Evolutionary conservation across 2,113 vertebrate species (phyloP), one percentile per base, ranked within the genome.

Genomic region (Tetrao urogallus): DNA sequence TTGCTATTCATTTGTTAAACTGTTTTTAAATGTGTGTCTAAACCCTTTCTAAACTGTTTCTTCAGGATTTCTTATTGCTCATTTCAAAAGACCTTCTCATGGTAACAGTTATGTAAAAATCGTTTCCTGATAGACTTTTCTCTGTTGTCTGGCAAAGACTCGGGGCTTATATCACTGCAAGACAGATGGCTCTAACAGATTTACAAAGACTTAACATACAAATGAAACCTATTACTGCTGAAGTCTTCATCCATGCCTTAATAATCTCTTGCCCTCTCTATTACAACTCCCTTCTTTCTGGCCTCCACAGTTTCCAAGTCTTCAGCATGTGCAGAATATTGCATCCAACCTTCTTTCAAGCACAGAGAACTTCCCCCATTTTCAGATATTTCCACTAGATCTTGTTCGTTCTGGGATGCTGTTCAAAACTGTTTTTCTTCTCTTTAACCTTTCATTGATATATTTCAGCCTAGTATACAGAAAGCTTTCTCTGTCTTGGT

Each of bases 21-120:
- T 80, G 36, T 75, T 94, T 94, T 88, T 24, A 91, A 92, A 89
- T 82, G 64, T 88, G 52, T 88, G 42, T 79, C 80, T 88, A 86
- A 94, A 92, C 42, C 40, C 48, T 92, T 97, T 88, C 75, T 79
- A 88, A 97, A 82, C 42, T 58, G 86, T 75, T 94, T 94, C 88
- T 96, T 93, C 75, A 86, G 93, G 86, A 94, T 96, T 97, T 96
- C 91, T 94, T 93, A 84, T 96, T 88, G 60, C 47, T 93, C 36
- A 67, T 95, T 95, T 95, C 81, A 92, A 95, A 97, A 92, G 88
- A 82, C 79, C 57, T 85, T 95, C 94, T 96, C 89, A 66, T 84
- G 80, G 93, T 90, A 95, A 96, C 83, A 94, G 92, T 96, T 96
- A 91, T 76, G 82, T 95, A 96, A 97, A 97, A 96, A 93, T 96